These are phyloP conservation scores for Trichechus manatus DNA, from an alignment of 2,113 vertebrate species.

Conservation along the genomic window DNA sequence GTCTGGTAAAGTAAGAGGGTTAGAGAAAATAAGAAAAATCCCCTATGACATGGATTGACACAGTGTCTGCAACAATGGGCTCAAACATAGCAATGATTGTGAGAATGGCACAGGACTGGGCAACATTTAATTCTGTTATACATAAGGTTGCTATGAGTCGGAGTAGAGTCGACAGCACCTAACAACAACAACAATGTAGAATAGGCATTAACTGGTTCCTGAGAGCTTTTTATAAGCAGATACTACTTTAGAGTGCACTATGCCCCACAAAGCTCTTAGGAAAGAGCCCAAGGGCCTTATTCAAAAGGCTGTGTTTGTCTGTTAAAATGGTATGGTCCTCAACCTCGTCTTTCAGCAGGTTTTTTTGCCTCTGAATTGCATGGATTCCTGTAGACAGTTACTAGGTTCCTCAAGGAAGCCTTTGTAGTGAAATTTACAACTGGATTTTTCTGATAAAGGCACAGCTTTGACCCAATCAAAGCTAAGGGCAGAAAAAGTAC, in stretches of 20 bases:
- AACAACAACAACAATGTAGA: not conserved
- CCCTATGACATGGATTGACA: not conserved
- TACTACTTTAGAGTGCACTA: slow-evolving; percentile 12
- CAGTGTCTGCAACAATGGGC: not conserved
- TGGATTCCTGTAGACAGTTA: slow-evolving; percentile 51
- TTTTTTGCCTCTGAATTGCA: slow-evolving; percentile 18
- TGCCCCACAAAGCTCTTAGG: slow-evolving; percentile 39
- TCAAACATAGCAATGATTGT: not conserved
- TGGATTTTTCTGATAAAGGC: slow-evolving; percentile 1
- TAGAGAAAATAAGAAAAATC: not conserved
- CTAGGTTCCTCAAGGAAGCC: slow-evolving; percentile 26
- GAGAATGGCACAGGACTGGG: not conserved
- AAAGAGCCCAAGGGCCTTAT: not conserved
- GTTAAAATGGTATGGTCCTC: not conserved
- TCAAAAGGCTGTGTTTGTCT: slow-evolving; percentile 35
- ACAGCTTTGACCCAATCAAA: slow-evolving; percentile 31
- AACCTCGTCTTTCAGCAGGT: slow-evolving; percentile 28
- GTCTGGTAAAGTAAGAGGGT: not conserved
- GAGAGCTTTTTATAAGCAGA: slow-evolving; percentile 42
- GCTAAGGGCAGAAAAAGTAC: not conserved
- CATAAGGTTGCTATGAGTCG: not conserved
- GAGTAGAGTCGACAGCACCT: too few relatives aligned
- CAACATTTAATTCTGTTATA: not conserved
- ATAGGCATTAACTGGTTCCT: slow-evolving; percentile 1
- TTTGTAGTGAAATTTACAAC: slow-evolving; percentile 56